Percentiles rank a stretch among this genome's conserved stretches.
These are phyloP conservation scores for Yponomeuta malinellus DNA, from an alignment of 2,888 invertebrate genomes.

Conservation along the genomic window DNA sequence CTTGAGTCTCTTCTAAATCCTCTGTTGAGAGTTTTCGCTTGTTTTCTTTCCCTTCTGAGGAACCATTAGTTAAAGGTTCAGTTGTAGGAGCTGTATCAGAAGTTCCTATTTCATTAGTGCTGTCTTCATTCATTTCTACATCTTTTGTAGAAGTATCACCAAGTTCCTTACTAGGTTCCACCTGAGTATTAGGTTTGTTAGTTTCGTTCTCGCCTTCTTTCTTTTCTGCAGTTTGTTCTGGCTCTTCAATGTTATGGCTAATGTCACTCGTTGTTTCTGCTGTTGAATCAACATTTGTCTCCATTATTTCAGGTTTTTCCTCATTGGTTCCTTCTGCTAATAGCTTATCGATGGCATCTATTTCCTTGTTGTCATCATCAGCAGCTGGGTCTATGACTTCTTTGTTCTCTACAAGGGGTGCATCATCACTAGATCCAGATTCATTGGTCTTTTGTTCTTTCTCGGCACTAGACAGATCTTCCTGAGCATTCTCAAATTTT, in stretches of 20 bases:
- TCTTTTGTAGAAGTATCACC: slow-evolving; percentile 15
- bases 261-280: background rate
- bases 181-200: background rate
- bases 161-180: slow-evolving; percentile 5
- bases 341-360: slow-evolving; percentile 5
- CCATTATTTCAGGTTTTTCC: slow-evolving; percentile 5
- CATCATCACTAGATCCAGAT: background rate
- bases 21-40: slow-evolving; percentile 52
- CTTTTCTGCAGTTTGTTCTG: slow-evolving; percentile 3
- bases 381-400: slow-evolving; percentile 25
- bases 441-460: background rate
- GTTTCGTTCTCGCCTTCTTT: background rate
- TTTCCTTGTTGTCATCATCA: slow-evolving; percentile 14
- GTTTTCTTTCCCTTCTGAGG: slow-evolving; percentile 36
- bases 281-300: slow-evolving; percentile 3
- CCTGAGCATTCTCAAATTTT: slow-evolving; percentile 4
- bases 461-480: background rate
- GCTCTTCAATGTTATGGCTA: slow-evolving; percentile 2
- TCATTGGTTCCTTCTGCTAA: background rate
- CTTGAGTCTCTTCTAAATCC: slow-evolving; percentile 29
- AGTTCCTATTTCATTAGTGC: slow-evolving; percentile 19
- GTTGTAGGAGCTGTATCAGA: slow-evolving; percentile 27
- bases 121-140: slow-evolving; percentile 17
- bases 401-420: slow-evolving; percentile 10
- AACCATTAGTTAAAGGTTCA: slow-evolving; percentile 24